These are phyloP conservation scores for Ceratosolen solmsi DNA, from an alignment of 1,140 invertebrate species.

Conservation along the genomic window DNA sequence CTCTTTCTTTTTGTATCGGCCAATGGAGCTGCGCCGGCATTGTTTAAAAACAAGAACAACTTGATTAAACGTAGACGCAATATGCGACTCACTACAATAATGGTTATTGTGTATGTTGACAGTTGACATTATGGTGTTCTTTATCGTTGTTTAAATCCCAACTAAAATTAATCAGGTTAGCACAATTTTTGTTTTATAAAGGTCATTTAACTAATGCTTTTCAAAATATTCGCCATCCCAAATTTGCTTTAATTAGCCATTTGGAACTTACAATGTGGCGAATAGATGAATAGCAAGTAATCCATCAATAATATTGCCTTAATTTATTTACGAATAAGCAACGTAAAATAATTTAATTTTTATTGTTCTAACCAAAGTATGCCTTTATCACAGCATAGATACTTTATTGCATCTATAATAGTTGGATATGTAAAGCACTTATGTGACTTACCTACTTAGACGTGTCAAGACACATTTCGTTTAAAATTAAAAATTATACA, in stretches of 20 bases:
- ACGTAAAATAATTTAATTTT: too few species aligned
- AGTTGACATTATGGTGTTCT: not conserved
- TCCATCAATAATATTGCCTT: too few species aligned
- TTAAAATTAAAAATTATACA: not conserved
- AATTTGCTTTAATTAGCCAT: too few species aligned
- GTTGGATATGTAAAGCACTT: slow-evolving; percentile 23
- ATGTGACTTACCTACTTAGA: not conserved
- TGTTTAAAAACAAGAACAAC: not conserved
- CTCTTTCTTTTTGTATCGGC: not conserved
- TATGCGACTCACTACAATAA: not conserved
- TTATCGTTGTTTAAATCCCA: not conserved
- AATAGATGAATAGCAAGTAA: too few species aligned
- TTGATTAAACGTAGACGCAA: not conserved
- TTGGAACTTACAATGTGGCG: too few species aligned
- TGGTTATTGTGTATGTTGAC: not conserved
- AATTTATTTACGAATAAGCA: too few species aligned
- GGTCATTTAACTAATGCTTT: too few species aligned
- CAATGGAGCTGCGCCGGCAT: not conserved
- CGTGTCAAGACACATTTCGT: not conserved
- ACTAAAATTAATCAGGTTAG: too few species aligned
- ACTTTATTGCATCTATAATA: not conserved
- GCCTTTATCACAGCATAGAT: too few species aligned
- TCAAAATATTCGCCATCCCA: too few species aligned
- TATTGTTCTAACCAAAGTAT: too few species aligned
- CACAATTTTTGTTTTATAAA: too few species aligned